These are phyloP conservation scores for Physella acuta DNA, from an alignment of 1,140 invertebrate genomes.

Conservation along the genomic window DNA sequence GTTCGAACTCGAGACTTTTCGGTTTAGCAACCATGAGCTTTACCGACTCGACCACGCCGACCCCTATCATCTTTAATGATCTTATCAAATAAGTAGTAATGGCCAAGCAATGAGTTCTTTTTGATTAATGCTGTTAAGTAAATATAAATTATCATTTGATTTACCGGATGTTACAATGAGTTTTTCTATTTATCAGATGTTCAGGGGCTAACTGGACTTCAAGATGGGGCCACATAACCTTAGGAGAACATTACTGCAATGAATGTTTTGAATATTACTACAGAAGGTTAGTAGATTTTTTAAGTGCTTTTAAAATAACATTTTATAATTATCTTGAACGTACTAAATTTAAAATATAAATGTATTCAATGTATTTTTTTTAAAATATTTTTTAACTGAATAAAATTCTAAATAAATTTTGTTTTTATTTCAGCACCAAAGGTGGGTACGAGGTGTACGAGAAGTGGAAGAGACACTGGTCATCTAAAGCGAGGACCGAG, in stretches of 20 bases:
- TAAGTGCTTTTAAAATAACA: neutral
- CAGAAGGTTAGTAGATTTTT: constrained; percentile 45
- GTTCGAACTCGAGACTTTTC: neutral
- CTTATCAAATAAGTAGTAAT: neutral
- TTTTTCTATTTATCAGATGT: constrained; percentile 44
- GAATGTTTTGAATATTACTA: constrained; percentile 62
- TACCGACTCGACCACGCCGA: neutral
- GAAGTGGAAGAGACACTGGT: constrained; percentile 58
- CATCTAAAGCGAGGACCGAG: constrained; percentile 47
- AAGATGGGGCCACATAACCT: constrained; percentile 60
- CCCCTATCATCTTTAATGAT: neutral
- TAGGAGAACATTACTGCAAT: constrained; percentile 62
- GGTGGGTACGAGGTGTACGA: constrained; percentile 50
- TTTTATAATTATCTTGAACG: neutral
- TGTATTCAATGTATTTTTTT: neutral
- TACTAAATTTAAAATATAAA: neutral
- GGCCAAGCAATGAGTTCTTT: neutral
- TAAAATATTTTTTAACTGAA: neutral
- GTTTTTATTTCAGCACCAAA: constrained; percentile 48
- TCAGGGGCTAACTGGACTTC: constrained; percentile 57
- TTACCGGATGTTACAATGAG: no score
- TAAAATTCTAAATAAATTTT: neutral
- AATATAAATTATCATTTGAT: neutral
- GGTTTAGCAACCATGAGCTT: neutral
- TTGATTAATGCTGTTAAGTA: neutral